These are phyloP conservation scores for Helicoverpa assulta DNA, from an alignment of 2,888 invertebrate species.

Conservation along the genomic window DNA sequence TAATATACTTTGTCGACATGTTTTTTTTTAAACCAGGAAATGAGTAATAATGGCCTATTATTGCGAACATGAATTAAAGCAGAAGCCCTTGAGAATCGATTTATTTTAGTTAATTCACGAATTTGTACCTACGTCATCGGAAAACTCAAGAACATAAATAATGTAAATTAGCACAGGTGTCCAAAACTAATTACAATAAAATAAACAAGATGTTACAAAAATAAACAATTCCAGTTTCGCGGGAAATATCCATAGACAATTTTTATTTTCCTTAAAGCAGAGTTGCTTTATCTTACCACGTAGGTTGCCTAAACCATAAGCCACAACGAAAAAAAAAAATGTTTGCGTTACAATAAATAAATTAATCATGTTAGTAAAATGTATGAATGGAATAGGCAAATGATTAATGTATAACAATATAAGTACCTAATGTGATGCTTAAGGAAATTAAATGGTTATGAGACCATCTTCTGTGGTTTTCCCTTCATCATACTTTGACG, in stretches of 20 bases:
- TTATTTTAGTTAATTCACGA: slow-evolving; percentile 6
- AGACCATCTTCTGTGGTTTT: slow-evolving; percentile 32
- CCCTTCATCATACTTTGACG: neutral
- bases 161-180: neutral
- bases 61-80: neutral
- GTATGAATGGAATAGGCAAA: neutral
- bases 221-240: neutral
- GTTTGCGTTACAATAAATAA: neutral
- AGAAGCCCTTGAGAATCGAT: slow-evolving; percentile 18
- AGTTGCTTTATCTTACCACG: neutral
- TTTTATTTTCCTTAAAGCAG: slow-evolving; percentile 1
- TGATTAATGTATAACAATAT: neutral
- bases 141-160: neutral
- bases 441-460: neutral
- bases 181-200: neutral
- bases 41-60: neutral
- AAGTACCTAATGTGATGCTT: neutral
- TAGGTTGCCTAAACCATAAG: neutral
- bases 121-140: neutral
- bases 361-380: neutral
- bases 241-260: slow-evolving; percentile 12
- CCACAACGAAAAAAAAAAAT: neutral
- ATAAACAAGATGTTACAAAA: neutral
- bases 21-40: slow-evolving; percentile 13
- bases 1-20: neutral